Evolutionary conservation across 2,113 vertebrate genomes (phyloP).

Genomic region (Chascanopsetta lugubris): DNA sequence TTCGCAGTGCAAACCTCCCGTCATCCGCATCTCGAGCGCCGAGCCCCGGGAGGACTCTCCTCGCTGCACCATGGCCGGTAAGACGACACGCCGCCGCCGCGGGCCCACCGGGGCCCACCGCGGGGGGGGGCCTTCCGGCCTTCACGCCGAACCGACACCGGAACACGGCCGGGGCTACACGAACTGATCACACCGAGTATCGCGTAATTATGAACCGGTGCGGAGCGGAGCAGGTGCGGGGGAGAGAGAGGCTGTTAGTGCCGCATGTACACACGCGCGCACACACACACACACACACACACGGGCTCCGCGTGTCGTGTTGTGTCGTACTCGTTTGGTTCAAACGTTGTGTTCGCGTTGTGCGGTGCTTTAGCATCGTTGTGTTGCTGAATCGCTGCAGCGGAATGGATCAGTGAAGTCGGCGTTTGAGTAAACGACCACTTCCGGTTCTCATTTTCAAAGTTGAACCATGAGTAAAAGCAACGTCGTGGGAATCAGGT

Average conservation of each 20-base stretch:
- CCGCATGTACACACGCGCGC: too few species aligned
- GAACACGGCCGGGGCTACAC: background rate
- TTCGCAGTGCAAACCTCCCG: constrained; percentile 41
- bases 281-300: too few species aligned
- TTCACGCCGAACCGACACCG: constrained; percentile 2
- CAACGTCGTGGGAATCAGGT: background rate
- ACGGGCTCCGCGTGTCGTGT: too few species aligned
- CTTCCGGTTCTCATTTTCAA: constrained; percentile 45
- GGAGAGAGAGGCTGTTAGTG: background rate
- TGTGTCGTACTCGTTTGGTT: too few species aligned
- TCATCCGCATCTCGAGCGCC: constrained; percentile 29
- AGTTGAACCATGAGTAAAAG: background rate
- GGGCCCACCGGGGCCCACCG: background rate
- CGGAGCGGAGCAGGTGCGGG: too few species aligned
- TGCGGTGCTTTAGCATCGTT: too few species aligned
- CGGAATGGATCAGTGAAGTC: constrained; percentile 39
- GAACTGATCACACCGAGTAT: background rate
- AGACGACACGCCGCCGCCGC: too few species aligned
- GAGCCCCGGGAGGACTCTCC: constrained; percentile 29
- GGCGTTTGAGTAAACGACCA: accelerated
- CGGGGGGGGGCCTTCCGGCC: too few species aligned
- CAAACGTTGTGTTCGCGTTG: background rate
- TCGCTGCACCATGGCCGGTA: constrained; percentile 70
- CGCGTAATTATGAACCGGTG: background rate
- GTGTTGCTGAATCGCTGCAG: constrained; percentile 21